Base-by-base conservation (phyloP, 2,113 vertebrate genomes). In the Megaleporinus macrocephalus region DNA sequence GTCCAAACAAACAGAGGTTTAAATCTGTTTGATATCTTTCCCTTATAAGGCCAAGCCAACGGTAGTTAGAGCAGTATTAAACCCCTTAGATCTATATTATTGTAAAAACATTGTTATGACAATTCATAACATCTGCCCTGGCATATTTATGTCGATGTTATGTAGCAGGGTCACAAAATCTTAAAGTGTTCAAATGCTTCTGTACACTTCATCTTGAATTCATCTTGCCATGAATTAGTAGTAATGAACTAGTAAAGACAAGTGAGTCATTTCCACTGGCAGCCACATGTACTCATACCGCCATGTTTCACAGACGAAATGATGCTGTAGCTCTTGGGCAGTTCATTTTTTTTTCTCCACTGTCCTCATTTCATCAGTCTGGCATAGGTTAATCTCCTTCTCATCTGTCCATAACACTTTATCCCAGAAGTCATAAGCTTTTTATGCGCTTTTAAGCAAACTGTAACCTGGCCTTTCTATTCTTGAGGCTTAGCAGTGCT, bases 281-380 rank as follows among this genome's bases (percentile, higher is more conserved):
- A 55, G 41, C 59, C 55, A 80, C 18, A 73, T 41, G 62, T 73
- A 57, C 55, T 20, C 26, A 27, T 47, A 68, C 78, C 24, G 63
- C 68, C 51, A 41, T 73, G 44, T 81, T 81, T 73, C 59, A 73
- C 70, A 81, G 70, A 53, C 65, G 70, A 80, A 22, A 16, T 53
- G 27, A 14, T 73, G 62, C 49, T 78, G 63, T 55, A 57, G 29
- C 26, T 65, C 2, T 16, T 65, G 62, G 29, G 26, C 62, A 65
- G 13, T 65, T 65, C n/a, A n/a, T n/a, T 10, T 0, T 79, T 70
- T 79, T 57, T 33, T 59, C 77, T 59, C 26, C 77, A 57, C 30
- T 51, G 55, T 78, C 26, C 30, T 70, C n/a, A 55, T 57, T 57
- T 18, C 29, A 26, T 57, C n/a, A 70, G n/a, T 53, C 22, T 70